Evolutionary conservation across 2,113 vertebrate genomes (phyloP), one percentile per base, ranked within the genome.

Genomic region (Protomyctophum bolini): DNA sequence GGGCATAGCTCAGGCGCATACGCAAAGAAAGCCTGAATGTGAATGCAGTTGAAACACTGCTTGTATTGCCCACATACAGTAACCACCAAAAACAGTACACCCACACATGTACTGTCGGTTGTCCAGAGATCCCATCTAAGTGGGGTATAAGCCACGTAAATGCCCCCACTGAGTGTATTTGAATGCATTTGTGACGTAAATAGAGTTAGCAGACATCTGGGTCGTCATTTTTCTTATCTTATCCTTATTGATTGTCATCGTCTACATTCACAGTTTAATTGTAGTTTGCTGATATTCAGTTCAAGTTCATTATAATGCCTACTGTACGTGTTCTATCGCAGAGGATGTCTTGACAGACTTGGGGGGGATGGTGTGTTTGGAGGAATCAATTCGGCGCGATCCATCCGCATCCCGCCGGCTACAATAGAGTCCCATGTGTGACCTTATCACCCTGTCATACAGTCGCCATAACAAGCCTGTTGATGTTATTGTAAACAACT

Each of bases 401-500:
- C 58, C 79, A 85, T 75, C 83, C 68, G 72, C 77, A 71, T 83
- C 78, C 82, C 45, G 73, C 84, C 77, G 47, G 64, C 73, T 72
- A 9, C 88, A 87, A 88, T 85, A 81, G 82, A 85, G 85, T 88
- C 88, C 81, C 81, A 65, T 63, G 81, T 73, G 88, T 80, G 88
- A 90, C 87, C 86, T 89, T 86, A 83, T 81, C 88, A 76, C 83
- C 83, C 81, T 78, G 87, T 87, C 86, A 77, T 86, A 82, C 80
- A 70, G 55, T 72, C 52, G 14, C 87, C 79, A 66, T 83, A 86
- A 89, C 87, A 83, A 87, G 87, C 60, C 62, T 49, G 68, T 68
- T 78, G 83, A 80, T 86, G 82, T 83, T 87, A 84, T 88, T 89
- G 88, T 89, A 83, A 88, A 86, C 86, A 89, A 81, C 81, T 80